Conservation (phyloP, 2,797 vertebrate genomes). For the Melopsittacus undulatus region DNA sequence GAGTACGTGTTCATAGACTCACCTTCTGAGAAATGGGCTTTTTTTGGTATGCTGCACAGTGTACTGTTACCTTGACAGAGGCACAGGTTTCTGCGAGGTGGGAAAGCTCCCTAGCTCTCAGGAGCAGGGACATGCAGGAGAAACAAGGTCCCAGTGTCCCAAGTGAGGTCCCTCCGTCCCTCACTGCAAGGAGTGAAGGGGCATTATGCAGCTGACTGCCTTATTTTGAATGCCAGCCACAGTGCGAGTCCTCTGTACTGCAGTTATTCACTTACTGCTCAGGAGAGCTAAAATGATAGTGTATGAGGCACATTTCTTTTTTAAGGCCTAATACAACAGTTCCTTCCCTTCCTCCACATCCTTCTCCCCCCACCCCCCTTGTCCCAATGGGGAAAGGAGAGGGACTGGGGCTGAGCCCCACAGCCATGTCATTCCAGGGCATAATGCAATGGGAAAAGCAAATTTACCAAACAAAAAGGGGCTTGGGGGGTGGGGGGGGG, state of each 20-base stretch:
- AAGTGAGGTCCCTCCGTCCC: neutral
- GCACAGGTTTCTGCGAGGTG: neutral
- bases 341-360: neutral
- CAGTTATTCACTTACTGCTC: neutral
- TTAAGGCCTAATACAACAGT: neutral
- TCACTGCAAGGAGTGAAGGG: rapidly evolving
- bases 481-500: rapidly evolving
- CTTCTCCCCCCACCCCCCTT: neutral
- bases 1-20: neutral
- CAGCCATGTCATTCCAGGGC: neutral
- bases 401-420: neutral
- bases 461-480: neutral
- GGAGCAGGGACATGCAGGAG: neutral
- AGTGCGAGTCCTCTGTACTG: neutral
- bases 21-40: neutral
- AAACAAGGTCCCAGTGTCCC: neutral
- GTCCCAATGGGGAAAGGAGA: neutral
- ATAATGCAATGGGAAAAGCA: rapidly evolving
- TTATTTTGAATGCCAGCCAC: neutral
- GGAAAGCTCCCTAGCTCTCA: neutral
- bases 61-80: neutral
- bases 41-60: neutral
- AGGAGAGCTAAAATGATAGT: neutral
- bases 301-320: neutral
- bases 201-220: neutral